Percentiles rank a stretch among this genome's conserved stretches.
These are phyloP conservation scores for Neoitamus cyanurus DNA, from an alignment of 2,888 invertebrate species.

Conservation along the genomic window DNA sequence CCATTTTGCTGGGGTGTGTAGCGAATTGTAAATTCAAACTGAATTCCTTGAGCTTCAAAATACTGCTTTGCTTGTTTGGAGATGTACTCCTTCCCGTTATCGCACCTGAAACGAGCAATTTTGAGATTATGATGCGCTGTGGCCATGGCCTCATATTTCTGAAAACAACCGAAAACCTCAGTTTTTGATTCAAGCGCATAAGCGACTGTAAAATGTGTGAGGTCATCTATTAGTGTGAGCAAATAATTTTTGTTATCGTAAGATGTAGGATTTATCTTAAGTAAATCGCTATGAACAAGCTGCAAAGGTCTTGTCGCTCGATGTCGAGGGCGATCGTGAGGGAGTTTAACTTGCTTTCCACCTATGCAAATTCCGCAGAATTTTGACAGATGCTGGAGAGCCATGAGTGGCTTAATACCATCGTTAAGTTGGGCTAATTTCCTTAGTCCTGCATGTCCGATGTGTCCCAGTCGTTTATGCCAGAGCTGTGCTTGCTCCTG, in stretches of 20 bases:
- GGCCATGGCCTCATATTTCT: constrained; percentile 54
- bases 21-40: constrained; percentile 55
- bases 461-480: not conserved
- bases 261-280: not conserved
- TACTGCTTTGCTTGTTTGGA: constrained; percentile 37
- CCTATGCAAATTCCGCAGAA: constrained; percentile 48
- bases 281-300: constrained; percentile 56
- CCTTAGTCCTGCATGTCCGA: constrained; percentile 30
- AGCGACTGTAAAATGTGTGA: constrained; percentile 54
- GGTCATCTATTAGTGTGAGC: constrained; percentile 57
- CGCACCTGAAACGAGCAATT: constrained; percentile 51
- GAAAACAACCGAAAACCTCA: constrained; percentile 56
- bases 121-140: constrained; percentile 56
- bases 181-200: constrained; percentile 55
- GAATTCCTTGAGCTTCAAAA: constrained; percentile 55
- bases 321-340: constrained; percentile 48
- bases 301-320: constrained; percentile 53
- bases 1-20: constrained; percentile 58
- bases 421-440: not conserved
- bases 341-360: constrained; percentile 53
- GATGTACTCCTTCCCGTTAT: constrained; percentile 47
- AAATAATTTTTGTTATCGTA: not conserved
- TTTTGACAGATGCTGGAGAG: too few species aligned
- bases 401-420: not conserved
- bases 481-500: not conserved